These are phyloP conservation scores for Drosophila persimilis DNA, from an alignment of 1,140 invertebrate species.

Conservation along the genomic window DNA sequence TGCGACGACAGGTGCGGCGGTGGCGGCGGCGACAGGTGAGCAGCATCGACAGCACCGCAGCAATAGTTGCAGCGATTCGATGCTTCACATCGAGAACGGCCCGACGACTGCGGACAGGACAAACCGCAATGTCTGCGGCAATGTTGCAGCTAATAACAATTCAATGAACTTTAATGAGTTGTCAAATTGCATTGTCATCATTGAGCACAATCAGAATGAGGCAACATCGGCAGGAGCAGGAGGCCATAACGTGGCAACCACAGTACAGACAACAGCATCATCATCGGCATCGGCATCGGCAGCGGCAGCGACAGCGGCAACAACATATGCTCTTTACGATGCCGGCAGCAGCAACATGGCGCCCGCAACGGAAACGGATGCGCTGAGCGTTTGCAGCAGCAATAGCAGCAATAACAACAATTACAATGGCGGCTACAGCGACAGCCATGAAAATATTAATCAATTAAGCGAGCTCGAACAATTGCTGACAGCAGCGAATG, in stretches of 20 bases:
- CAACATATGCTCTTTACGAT: slow-evolving; percentile 32
- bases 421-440: slow-evolving; percentile 24
- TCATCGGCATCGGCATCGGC: background rate
- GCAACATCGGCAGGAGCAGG: slow-evolving; percentile 23
- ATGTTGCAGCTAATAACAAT: slow-evolving; percentile 72
- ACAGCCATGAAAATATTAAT: slow-evolving; percentile 60
- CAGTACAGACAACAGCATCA: slow-evolving; percentile 7
- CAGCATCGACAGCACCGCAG: slow-evolving; percentile 64
- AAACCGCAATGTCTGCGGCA: slow-evolving; percentile 61
- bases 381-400: slow-evolving; percentile 57
- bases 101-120: slow-evolving; percentile 7
- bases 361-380: slow-evolving; percentile 62
- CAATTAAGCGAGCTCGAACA: slow-evolving; percentile 78
- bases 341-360: slow-evolving; percentile 28
- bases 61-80: slow-evolving; percentile 65
- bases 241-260: slow-evolving; percentile 3
- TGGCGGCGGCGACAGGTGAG: slow-evolving; percentile 17
- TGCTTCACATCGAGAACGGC: slow-evolving; percentile 21
- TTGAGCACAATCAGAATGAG: slow-evolving; percentile 70
- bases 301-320: slow-evolving; percentile 1
- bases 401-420: slow-evolving; percentile 33
- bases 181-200: slow-evolving; percentile 83
- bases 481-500: slow-evolving; percentile 44
- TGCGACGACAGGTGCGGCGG: slow-evolving; percentile 6
- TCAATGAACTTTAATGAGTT: slow-evolving; percentile 83